phyloP scores from a whole-genome alignment of 2,113 vertebrate species.

The Ailuropoda melanoleuca region DNA sequence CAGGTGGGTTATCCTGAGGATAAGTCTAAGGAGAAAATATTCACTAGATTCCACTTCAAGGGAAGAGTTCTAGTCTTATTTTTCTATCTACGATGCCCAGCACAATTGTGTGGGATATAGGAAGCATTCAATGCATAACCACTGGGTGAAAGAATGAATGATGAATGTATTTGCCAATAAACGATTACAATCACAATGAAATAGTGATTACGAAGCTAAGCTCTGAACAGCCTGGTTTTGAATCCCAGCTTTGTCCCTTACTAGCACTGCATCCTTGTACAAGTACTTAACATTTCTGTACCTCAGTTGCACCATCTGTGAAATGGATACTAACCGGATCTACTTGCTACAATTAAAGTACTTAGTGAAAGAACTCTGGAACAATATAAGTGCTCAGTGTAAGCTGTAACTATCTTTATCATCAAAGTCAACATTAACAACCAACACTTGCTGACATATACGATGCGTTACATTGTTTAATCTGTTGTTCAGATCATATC shows the following conservation, averaged over 20 bases:
- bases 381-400: not conserved
- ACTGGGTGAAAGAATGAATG: not conserved
- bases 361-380: not conserved
- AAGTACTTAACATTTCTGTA: not conserved
- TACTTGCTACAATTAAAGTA: not conserved
- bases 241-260: not conserved
- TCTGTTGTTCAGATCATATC: not conserved
- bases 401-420: not conserved
- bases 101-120: not conserved
- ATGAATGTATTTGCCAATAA: not conserved
- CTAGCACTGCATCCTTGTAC: too few species aligned
- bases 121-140: not conserved
- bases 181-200: not conserved
- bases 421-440: not conserved
- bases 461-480: not conserved
- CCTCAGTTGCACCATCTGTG: not conserved
- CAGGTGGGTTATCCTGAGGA: not conserved
- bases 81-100: not conserved
- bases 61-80: not conserved
- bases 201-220: not conserved
- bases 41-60: not conserved
- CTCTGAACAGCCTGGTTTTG: not conserved
- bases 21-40: not conserved
- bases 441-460: not conserved
- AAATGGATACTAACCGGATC: not conserved